Percentiles rank a stretch among this genome's conserved stretches.
Conservation (phyloP, 2,888 invertebrate species). For the Coenonympha glycerion region DNA sequence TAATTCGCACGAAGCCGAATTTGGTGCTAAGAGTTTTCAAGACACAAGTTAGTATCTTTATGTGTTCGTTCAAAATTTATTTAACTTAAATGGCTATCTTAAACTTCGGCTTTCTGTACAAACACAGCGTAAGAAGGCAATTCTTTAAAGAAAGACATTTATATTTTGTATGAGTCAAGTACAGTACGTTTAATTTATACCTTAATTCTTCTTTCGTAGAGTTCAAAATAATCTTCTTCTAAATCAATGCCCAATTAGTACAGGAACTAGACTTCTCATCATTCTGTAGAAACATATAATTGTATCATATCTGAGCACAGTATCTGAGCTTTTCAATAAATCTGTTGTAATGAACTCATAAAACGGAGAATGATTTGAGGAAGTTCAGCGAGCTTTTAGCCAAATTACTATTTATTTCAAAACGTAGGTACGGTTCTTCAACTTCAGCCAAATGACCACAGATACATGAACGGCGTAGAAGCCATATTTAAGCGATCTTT, state of each 20-base stretch:
- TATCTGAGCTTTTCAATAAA: constrained; percentile 11
- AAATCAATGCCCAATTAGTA: constrained; percentile 56
- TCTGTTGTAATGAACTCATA: constrained; percentile 6
- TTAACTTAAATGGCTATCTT: constrained; percentile 1
- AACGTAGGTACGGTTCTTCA: no score
- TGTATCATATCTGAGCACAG: neutral
- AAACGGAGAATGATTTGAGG: constrained; percentile 1
- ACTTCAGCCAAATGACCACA: no score
- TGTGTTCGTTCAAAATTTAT: constrained; percentile 2
- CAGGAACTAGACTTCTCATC: constrained; percentile 40
- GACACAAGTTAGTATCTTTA: constrained; percentile 2
- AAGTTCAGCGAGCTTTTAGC: no score
- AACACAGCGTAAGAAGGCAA: constrained; percentile 28
- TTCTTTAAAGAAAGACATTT: constrained; percentile 21
- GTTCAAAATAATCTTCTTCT: neutral
- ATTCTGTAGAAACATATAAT: neutral
- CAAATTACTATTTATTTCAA: no score
- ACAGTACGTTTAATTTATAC: neutral
- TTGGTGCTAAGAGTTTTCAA: neutral
- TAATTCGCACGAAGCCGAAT: neutral
- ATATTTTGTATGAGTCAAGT: neutral
- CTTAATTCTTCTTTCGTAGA: neutral
- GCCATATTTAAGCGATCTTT: no score
- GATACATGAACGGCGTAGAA: no score
- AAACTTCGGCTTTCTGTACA: constrained; percentile 2